A percentile compares a stretch with the other conserved stretches of the same genome.
These are phyloP conservation scores for Drosophila algonquin DNA, from an alignment of 2,888 invertebrate species.

Conservation along the genomic window DNA sequence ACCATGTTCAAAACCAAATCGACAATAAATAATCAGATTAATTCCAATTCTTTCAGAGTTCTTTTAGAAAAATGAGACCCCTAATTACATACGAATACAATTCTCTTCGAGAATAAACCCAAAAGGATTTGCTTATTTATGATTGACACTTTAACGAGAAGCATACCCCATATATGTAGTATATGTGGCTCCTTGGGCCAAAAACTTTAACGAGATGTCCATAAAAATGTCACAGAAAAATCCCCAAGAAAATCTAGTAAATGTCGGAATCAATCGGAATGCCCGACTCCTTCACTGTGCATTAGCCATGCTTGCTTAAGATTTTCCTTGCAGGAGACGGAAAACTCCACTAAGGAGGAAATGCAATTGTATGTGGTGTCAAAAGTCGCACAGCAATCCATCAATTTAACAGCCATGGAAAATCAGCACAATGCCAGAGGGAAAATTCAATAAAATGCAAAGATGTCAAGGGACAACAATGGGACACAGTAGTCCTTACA, in stretches of 20 bases:
- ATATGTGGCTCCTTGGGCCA: constrained; percentile 40
- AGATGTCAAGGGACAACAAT: constrained; percentile 39
- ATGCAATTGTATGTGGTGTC: constrained; percentile 75
- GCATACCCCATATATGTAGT: constrained; percentile 33
- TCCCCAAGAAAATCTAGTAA: constrained; percentile 38
- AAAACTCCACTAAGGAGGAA: constrained; percentile 23
- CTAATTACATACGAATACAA: neutral
- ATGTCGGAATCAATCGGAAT: constrained; percentile 16
- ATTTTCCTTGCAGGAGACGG: constrained; percentile 36
- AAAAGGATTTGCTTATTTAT: constrained; percentile 8
- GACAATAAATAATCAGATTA: neutral
- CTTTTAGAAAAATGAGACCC: too few relatives aligned
- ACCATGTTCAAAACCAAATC: neutral
- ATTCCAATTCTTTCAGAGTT: neutral
- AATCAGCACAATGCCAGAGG: constrained; percentile 66
- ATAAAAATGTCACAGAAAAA: constrained; percentile 41
- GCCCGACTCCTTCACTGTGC: constrained; percentile 9
- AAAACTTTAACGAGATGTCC: constrained; percentile 13
- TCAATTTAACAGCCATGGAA: constrained; percentile 78
- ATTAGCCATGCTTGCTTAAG: constrained; percentile 64
- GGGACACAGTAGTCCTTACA: constrained; percentile 47
- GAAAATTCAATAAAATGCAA: constrained; percentile 67
- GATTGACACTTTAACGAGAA: constrained; percentile 31
- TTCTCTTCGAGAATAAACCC: neutral
- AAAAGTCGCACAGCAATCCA: constrained; percentile 83